Conservation (phyloP, 2,888 invertebrate genomes). For the Cantharis rufa region DNA sequence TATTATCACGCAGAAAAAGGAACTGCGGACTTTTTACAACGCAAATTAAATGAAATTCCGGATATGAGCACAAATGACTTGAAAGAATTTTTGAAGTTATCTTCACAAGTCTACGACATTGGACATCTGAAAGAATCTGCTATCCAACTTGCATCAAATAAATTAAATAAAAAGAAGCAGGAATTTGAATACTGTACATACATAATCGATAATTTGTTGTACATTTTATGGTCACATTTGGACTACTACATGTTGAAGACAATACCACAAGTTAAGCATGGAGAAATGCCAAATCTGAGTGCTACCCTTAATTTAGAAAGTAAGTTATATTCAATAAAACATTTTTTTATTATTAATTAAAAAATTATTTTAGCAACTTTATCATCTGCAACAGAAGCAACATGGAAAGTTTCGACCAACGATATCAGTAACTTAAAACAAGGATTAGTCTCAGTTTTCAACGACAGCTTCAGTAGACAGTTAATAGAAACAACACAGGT, state of each 20-base stretch:
- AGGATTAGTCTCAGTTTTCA: slow-evolving; percentile 73
- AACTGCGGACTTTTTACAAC: slow-evolving; percentile 57
- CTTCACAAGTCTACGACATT: slow-evolving; percentile 44
- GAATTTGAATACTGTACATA: slow-evolving; percentile 66
- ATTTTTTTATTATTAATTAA: slow-evolving; percentile 3
- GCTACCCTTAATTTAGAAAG: slow-evolving; percentile 41
- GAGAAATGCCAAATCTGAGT: slow-evolving; percentile 36
- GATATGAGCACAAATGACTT: slow-evolving; percentile 63
- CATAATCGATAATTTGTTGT: slow-evolving; percentile 73
- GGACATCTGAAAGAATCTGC: slow-evolving; percentile 47
- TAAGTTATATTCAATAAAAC: slow-evolving; percentile 38
- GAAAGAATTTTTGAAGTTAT: slow-evolving; percentile 56
- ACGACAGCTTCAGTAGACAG: slow-evolving; percentile 77
- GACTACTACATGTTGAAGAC: slow-evolving; percentile 71
- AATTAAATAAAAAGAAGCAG: slow-evolving; percentile 61
- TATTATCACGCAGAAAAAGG: slow-evolving; percentile 60
- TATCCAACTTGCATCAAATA: slow-evolving; percentile 58
- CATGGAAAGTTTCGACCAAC: slow-evolving; percentile 63
- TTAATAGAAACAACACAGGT: slow-evolving; percentile 71
- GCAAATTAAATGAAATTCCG: slow-evolving; percentile 58
- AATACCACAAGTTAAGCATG: slow-evolving; percentile 55
- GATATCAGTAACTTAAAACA: slow-evolving; percentile 72
- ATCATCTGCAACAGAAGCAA: slow-evolving; percentile 56
- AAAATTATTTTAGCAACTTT: slow-evolving; percentile 48
- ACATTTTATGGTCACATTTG: slow-evolving; percentile 77